Percentiles rank a stretch among this genome's conserved stretches.
phyloP scores from a whole-genome alignment of 2,113 vertebrate genomes.

The Martes martes region DNA sequence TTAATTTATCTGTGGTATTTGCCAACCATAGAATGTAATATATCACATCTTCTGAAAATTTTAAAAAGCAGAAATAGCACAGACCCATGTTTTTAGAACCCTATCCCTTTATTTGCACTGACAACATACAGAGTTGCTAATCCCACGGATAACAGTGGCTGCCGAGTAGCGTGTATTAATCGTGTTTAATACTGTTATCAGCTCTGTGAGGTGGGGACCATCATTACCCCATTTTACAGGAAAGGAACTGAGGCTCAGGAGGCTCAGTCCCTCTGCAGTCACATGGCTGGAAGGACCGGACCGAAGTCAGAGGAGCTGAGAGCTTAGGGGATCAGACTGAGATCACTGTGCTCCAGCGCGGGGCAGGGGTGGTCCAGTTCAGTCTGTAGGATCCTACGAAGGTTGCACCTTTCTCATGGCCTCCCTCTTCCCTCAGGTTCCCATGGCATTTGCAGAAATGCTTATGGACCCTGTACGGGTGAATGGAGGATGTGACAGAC shows the following conservation, averaged over 20 bases:
- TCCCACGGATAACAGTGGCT: neutral
- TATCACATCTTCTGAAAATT: neutral
- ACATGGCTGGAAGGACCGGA: too few relatives aligned
- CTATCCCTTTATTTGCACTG: neutral
- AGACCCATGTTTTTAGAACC: neutral
- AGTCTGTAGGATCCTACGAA: neutral
- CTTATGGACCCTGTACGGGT: neutral
- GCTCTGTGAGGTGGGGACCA: neutral
- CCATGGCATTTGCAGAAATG: neutral
- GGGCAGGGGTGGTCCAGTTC: neutral
- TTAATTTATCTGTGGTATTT: neutral
- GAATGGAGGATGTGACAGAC: neutral
- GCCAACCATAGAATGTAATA: neutral
- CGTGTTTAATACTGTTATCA: neutral
- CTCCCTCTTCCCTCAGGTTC: neutral
- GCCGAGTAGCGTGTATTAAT: neutral
- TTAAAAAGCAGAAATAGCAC: neutral
- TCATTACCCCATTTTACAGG: neutral
- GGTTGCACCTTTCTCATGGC: neutral
- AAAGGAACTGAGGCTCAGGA: neutral
- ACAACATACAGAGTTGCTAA: neutral
- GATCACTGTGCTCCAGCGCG: neutral
- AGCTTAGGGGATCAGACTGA: neutral
- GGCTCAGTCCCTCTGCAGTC: neutral
- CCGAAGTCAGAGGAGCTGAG: neutral